Base-by-base conservation (phyloP, 2,888 invertebrate genomes). In the Clivina fossor region DNA sequence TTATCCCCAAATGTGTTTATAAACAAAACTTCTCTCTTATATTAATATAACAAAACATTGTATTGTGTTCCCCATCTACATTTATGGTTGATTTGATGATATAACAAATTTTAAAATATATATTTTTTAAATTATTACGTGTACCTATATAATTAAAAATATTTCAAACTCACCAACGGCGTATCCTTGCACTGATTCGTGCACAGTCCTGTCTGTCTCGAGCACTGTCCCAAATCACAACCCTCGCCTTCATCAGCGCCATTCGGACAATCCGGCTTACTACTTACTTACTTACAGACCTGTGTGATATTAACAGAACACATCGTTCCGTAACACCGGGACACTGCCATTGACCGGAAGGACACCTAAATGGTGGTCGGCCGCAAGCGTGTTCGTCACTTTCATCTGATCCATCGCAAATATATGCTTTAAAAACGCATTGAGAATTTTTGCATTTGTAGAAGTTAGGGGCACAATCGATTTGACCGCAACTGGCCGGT, bases 211-310 rank as follows among this genome's bases (percentile, higher is more conserved):
- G 74, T 75, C 66, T 86, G 86, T 68, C 87, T 86, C 38, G 80
- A 75, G 68, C 93, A 93, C 66, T 91, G 88, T 1, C 83, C 83
- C 43, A 90, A 78, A 65, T 88, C 92, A 69, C 99, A 97, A 47
- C 88, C 87, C 5, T 86, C 83, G 28, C 97, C 96, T 80, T 99
- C 98, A 69, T 95, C 94, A 0, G 86, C 84, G 0, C 92, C 93
- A 68, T 93, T 93, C 0, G 97, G 97, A 73, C 98, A 99, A 68
- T 97, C 93, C 0, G 79, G 74, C 28, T 84, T 86, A 3, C 83
- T 85, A 71, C n/a, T n/a, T n/a, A n/a, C n/a, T n/a, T n/a, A n/a
- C n/a, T 99, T 92, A 72, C 98, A 99, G 1, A 99, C 90, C 61
- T 83, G 84, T 0, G 90, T 88, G 9, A 88, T 76, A 67, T 94